Evolutionary conservation across 2,888 invertebrate species (phyloP), one percentile per base, ranked within the genome.

Genomic region (Hirudinaria manillensis): DNA sequence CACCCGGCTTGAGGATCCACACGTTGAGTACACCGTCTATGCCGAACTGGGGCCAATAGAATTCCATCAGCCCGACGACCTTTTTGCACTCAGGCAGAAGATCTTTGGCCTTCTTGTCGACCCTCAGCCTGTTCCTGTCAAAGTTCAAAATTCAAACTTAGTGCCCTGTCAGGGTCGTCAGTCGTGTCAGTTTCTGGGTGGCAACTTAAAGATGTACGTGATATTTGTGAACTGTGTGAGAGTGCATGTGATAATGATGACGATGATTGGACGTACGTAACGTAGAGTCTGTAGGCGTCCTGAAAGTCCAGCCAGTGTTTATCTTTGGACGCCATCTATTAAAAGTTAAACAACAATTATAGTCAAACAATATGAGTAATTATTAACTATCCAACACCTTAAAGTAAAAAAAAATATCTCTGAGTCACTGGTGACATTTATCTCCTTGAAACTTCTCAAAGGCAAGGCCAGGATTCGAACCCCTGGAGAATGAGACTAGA

Each of bases 11-110:
- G 77, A 95, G 89, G 79, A 96, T 95, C 95, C 96, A 96, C 79
- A 94, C 90, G 85, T 95, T 95, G 76, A 90, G 88, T 77, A 89
- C 89, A 0, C 95, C 96, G 84, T 96, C 95, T 79, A 91, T 89
- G 45, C 82, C 81, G 80, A 80, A 82, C 81, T 85, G 85, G 0
- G 84, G 82, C 77, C 80, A 81, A 10, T 78, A 75, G 4, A 78
- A 68, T 76, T 82, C 86, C 81, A 94, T 88, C 67, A 89, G 88
- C 21, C 89, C 88, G 75, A 93, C 84, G 56, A 91, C 85, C 77
- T 89, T 88, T 72, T 89, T 87, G 6, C 89, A 80, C 73, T 82
- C 80, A 16, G 34, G 27, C 13, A 53, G 34, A n/a, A 65, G n/a
- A 13, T 61, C 65, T 16, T 27, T 36, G 4, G 73, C 34, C n/a